phyloP scores from a whole-genome alignment of 2,113 vertebrate genomes.

The Panthera uncia region DNA sequence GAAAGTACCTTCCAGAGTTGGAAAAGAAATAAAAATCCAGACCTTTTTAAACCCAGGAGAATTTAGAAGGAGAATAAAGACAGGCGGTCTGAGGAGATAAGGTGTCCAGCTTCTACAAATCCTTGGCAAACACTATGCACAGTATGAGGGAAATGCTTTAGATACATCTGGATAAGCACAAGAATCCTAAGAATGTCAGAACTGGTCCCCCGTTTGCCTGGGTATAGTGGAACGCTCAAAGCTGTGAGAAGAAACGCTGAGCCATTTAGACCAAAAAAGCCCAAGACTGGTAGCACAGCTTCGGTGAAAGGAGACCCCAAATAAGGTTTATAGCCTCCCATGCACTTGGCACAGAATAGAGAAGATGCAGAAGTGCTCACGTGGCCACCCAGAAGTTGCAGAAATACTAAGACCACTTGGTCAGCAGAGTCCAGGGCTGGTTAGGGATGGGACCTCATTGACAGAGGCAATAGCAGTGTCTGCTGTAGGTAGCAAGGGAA shows the following conservation, averaged over 20 bases:
- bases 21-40: neutral
- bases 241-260: neutral
- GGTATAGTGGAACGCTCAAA: neutral
- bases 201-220: neutral
- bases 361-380: neutral
- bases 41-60: neutral
- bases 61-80: constrained; percentile 21
- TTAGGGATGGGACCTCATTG: neutral
- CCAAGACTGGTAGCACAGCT: neutral
- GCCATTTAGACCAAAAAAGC: neutral
- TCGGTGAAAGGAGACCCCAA: neutral
- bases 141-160: neutral
- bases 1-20: neutral
- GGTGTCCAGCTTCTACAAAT: neutral
- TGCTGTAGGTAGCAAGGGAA: neutral
- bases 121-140: neutral
- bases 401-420: neutral
- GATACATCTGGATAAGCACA: neutral
- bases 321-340: neutral
- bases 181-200: neutral
- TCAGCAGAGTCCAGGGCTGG: neutral
- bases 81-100: neutral
- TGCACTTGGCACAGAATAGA: neutral
- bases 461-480: neutral
- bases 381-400: neutral